Base-by-base conservation (phyloP, 2,888 invertebrate species). In the Glyphotaelius pellucidus region DNA sequence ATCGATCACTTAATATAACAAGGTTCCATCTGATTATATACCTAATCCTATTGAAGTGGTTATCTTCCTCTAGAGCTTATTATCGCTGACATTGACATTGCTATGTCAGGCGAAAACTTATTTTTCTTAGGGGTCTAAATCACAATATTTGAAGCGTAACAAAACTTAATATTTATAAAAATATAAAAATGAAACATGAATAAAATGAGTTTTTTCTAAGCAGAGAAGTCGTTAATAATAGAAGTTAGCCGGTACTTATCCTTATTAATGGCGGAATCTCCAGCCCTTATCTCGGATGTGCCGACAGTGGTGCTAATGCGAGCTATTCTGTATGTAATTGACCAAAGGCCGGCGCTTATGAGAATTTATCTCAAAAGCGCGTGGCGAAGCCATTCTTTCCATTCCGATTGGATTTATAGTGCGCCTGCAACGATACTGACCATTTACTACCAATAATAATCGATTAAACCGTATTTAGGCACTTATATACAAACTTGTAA, bases 341-440 rank as follows among this genome's bases (percentile, higher is more conserved):
- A 80, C 88, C 88, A 80, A 89, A 89, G n/a, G 35, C 83, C 83
- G 83, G 80, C 88, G 67, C 79, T 89, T 80, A 89, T 89, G 80
- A 79, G 88, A 89, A 89, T 89, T 89, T 89, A 89, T 89, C 32
- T 89, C 88, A 80, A 89, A 89, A 89, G 32, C 88, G 79, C 79
- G 88, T 80, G 88, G 25, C 79, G 25, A 80, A 88, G 80, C 88
- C 32, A 80, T 86, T 52, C 86, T 52, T 67, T 67, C 25, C 25
- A 67, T n/a, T 31, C 67, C 67, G 67, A 81, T 31, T 9, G 81
- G 81, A 81, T 81, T 32, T n/a, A 67, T 52, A 25, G n/a, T 7
- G 67, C 67, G 67, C 67, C 67, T 67, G 67, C n/a, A 67, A 67
- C 67, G 67, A 67, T 25, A 67, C 67, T 67, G 1, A 14, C 47